A percentile compares a stretch with the other conserved stretches of the same genome.
Conservation (phyloP, 2,113 vertebrate genomes). For the Perca fluviatilis region DNA sequence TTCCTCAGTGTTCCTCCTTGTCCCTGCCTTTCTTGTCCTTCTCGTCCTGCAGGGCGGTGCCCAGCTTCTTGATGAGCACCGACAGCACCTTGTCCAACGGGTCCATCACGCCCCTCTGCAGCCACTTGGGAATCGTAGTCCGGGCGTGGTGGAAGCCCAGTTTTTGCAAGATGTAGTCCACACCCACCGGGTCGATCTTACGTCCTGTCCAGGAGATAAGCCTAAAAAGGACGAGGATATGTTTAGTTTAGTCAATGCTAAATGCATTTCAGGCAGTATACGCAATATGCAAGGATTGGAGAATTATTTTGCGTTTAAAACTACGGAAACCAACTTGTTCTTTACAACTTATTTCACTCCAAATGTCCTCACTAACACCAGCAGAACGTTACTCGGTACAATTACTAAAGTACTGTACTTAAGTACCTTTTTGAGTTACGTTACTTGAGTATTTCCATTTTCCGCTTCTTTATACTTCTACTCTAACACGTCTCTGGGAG, state of each 20-base stretch:
- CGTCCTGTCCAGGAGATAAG: slow-evolving; percentile 99
- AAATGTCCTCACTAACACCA: background rate
- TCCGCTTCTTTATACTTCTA: no score
- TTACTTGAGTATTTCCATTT: no score
- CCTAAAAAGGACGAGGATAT: slow-evolving; percentile 74
- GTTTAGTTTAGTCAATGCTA: background rate
- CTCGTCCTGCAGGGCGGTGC: slow-evolving; percentile 95
- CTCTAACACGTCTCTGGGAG: no score
- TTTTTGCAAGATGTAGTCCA: slow-evolving; percentile 99
- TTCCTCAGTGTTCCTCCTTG: slow-evolving; percentile 92
- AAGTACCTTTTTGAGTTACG: no score
- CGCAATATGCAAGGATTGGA: background rate
- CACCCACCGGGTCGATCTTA: slow-evolving; percentile 97
- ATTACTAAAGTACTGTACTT: no score
- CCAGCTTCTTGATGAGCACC: slow-evolving; percentile 97
- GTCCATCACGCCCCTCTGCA: slow-evolving; percentile 99
- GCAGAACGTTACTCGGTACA: no score
- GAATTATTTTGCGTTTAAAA: background rate
- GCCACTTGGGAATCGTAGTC: slow-evolving; percentile 99
- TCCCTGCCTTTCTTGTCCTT: slow-evolving; percentile 95
- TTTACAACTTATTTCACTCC: no score
- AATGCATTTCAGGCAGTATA: background rate
- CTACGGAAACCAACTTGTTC: background rate
- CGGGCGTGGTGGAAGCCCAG: slow-evolving; percentile 99
- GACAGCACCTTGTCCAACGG: slow-evolving; percentile 98